Conservation (phyloP, 2,888 invertebrate species). For the Ichneumoninae sp. region DNA sequence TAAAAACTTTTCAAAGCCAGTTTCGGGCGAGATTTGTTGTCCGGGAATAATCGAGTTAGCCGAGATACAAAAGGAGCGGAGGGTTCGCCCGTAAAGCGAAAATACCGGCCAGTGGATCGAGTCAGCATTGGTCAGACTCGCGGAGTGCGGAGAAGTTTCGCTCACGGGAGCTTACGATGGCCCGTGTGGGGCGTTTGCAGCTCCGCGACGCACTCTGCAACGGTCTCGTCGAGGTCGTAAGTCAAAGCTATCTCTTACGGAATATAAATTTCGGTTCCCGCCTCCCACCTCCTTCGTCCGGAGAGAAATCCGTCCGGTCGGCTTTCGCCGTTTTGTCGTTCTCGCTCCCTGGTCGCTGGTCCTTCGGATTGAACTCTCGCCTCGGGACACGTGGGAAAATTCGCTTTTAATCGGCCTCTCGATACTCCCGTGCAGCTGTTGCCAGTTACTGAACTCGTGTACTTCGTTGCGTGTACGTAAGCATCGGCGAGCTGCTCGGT, state of each 20-base stretch:
- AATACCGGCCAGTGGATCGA: conserved; percentile 7
- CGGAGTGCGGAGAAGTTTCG: conserved; percentile 1
- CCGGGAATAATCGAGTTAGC: conserved; percentile 23
- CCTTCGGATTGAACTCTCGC: conserved; percentile 3
- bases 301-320: background rate
- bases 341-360: background rate
- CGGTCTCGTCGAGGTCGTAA: conserved; percentile 22
- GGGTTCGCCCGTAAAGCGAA: background rate
- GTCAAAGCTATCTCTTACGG: conserved; percentile 20
- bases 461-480: background rate
- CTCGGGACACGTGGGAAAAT: conserved; percentile 27
- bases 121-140: conserved; percentile 41
- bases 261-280: conserved; percentile 10
- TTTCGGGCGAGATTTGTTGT: background rate
- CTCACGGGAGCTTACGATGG: background rate
- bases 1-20: conserved; percentile 22
- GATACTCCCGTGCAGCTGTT: conserved; percentile 33
- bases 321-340: background rate
- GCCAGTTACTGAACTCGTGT: conserved; percentile 40
- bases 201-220: background rate
- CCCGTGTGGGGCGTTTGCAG: background rate
- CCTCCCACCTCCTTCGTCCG: background rate
- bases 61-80: background rate
- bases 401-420: conserved; percentile 32
- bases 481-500: background rate